Base-by-base conservation (phyloP, 2,888 invertebrate species). In the Mesoligia furuncula region DNA sequence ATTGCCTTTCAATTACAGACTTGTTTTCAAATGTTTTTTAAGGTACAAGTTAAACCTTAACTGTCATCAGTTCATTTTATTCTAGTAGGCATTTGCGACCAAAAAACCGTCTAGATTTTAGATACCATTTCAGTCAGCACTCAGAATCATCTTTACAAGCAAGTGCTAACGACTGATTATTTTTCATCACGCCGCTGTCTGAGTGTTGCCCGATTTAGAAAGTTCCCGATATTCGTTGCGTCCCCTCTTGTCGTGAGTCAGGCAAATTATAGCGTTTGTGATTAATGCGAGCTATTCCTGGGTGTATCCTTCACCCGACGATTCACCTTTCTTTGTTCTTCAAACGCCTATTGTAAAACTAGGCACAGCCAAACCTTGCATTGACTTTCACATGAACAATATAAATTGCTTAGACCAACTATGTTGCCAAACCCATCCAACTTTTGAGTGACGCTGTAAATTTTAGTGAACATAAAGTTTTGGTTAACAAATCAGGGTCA, bases 211-310 rank as follows among this genome's bases (percentile, higher is more conserved):
- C 90, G 93, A 95, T 95, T 93, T 96, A 96, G 96, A 95, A 95
- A 93, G 91, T 93, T 92, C 93, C 90, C 93, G 92, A 94, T 94
- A 94, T 91, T 92, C 88, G 90, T 90, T 88, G 92, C 94, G 95
- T 93, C 95, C 95, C 95, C 94, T 93, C 93, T 87, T 93, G 93
- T 93, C 94, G 94, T 96, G 96, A 96, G 93, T 96, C 95, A 96
- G 94, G 94, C 95, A 94, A 95, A 96, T 96, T 95, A 94, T 94
- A 92, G 92, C 91, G 89, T 94, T 93, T 94, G 95, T 96, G 95
- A 96, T 96, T 96, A 95, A 96, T 96, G 93, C 92, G 86, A 88
- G 93, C 95, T 96, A 96, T 96, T 96, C 92, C 92, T 94, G 94
- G 91, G 90, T 88, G 90, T 92, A 93, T 92, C 90, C 93, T 92